These are phyloP conservation scores for Anableps anableps DNA, from an alignment of 2,797 vertebrate species.

Conservation along the genomic window DNA sequence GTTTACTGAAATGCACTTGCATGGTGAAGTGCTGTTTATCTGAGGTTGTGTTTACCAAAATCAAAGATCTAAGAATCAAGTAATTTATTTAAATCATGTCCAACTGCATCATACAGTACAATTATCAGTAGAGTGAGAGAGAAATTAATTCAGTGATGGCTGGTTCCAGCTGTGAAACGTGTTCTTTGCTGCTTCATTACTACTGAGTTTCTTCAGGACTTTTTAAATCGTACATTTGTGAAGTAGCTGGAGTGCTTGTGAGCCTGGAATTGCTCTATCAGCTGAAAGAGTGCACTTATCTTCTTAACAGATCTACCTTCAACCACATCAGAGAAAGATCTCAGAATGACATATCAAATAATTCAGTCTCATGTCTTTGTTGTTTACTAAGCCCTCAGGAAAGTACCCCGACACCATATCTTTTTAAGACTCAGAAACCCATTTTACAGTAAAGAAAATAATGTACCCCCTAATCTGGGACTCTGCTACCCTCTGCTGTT, in stretches of 20 bases:
- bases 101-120: neutral
- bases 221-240: slow-evolving; percentile 2
- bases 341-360: neutral
- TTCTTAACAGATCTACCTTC: neutral
- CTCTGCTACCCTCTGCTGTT: slow-evolving; percentile 51
- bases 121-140: neutral
- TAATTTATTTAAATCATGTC: neutral
- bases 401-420: slow-evolving; percentile 27
- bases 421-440: slow-evolving; percentile 37
- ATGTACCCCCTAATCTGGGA: neutral
- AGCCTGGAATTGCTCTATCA: slow-evolving; percentile 19
- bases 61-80: neutral
- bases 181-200: neutral
- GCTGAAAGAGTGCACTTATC: slow-evolving; percentile 6
- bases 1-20: neutral
- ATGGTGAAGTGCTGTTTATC: neutral
- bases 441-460: slow-evolving; percentile 12
- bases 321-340: neutral
- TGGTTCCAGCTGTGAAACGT: slow-evolving; percentile 8
- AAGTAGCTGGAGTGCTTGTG: slow-evolving; percentile 17
- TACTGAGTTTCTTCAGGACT: neutral
- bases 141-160: neutral
- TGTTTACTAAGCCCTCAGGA: slow-evolving; percentile 18
- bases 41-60: neutral
- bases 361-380: neutral